These are phyloP conservation scores for Drosophila lowei DNA, from an alignment of 1,140 invertebrate species.

Conservation along the genomic window DNA sequence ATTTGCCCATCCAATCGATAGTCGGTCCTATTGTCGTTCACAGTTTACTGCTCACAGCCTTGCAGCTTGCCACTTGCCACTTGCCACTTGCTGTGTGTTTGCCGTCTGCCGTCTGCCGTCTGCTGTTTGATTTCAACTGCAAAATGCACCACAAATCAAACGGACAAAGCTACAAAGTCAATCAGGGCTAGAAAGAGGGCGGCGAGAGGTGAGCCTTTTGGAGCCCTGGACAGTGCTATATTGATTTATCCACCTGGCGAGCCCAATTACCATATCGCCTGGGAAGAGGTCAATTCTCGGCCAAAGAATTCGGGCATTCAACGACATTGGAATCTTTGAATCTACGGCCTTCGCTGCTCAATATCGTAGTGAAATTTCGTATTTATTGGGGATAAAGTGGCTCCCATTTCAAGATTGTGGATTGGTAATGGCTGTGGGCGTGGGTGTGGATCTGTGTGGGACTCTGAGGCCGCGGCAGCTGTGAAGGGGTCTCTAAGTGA, in stretches of 20 bases:
- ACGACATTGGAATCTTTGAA: slow-evolving; percentile 29
- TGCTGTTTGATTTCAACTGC: slow-evolving; percentile 46
- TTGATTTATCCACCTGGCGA: slow-evolving; percentile 18
- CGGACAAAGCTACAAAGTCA: slow-evolving; percentile 51
- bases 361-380: slow-evolving; percentile 57
- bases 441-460: background rate
- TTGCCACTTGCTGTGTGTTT: slow-evolving; percentile 27
- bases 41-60: slow-evolving; percentile 5
- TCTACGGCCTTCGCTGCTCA: slow-evolving; percentile 28
- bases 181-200: slow-evolving; percentile 1
- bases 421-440: background rate
- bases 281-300: slow-evolving; percentile 30
- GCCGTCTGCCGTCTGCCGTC: slow-evolving; percentile 24
- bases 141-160: slow-evolving; percentile 58
- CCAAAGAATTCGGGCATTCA: slow-evolving; percentile 24
- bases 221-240: background rate
- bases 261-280: slow-evolving; percentile 41
- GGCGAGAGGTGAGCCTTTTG: slow-evolving; percentile 3
- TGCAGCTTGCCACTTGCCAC: background rate
- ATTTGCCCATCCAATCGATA: slow-evolving; percentile 16
- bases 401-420: background rate
- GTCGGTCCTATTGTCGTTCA: slow-evolving; percentile 22
- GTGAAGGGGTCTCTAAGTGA: background rate
- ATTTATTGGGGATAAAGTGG: slow-evolving; percentile 60
- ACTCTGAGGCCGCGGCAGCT: too few relatives aligned